phyloP scores from a whole-genome alignment of 2,888 invertebrate species.

The Pyrrhopygopsis socrates region DNA sequence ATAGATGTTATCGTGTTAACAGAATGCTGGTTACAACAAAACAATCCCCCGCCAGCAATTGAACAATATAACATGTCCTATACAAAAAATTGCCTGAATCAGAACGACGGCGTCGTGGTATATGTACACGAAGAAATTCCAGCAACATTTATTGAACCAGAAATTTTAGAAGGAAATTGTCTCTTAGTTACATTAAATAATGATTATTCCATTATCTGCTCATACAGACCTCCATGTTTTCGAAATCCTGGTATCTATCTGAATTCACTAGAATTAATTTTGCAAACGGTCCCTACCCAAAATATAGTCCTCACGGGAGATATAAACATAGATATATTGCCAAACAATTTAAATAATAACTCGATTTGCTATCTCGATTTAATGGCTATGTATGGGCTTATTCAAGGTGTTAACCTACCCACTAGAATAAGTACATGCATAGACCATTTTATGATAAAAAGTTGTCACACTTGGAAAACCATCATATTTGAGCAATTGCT shows the following conservation, averaged over 20 bases:
- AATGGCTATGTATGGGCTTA: constrained; percentile 27
- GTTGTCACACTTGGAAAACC: not conserved
- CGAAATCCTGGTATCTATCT: not conserved
- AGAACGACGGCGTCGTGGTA: not conserved
- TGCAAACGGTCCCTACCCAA: not conserved
- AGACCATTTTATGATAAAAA: constrained; percentile 53
- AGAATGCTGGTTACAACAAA: too few species aligned
- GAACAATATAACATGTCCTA: not conserved
- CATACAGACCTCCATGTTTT: not conserved
- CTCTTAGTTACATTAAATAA: not conserved
- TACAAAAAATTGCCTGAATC: not conserved
- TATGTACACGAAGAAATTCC: not conserved
- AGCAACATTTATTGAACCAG: not conserved
- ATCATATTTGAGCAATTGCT: constrained; percentile 20
- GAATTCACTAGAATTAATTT: too few species aligned
- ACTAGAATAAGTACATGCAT: constrained; percentile 30
- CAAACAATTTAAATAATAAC: too few species aligned
- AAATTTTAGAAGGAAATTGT: not conserved
- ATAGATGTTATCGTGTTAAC: too few species aligned
- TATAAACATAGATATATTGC: not conserved
- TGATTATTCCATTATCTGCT: not conserved
- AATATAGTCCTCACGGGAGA: not conserved
- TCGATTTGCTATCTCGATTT: not conserved
- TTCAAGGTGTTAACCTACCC: constrained; percentile 28
- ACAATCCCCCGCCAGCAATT: too few species aligned